phyloP scores from a whole-genome alignment of 2,113 vertebrate genomes.

The Toxostoma redivivum region DNA sequence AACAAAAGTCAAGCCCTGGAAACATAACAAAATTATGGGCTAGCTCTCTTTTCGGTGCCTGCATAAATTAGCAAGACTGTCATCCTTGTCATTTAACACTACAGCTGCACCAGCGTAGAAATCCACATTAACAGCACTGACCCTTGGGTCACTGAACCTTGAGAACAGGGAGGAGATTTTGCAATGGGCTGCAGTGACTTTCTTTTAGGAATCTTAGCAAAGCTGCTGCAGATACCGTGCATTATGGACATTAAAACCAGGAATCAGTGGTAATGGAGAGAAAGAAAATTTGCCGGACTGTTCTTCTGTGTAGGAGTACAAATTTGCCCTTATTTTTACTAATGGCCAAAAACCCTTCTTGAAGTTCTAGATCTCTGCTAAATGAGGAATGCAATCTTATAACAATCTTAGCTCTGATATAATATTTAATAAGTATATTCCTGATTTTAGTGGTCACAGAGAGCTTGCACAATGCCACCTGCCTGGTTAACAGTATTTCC shows the following conservation, averaged over 20 bases:
- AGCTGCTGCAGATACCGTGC: background rate
- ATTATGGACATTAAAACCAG: background rate
- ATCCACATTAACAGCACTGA: background rate
- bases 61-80: constrained; percentile 43
- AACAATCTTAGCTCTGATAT: background rate
- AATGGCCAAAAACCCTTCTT: background rate
- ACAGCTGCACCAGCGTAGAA: background rate
- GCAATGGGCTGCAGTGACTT: background rate
- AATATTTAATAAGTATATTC: background rate
- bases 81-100: constrained; percentile 38
- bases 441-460: background rate
- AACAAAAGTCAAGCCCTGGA: constrained; percentile 59
- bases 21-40: constrained; percentile 43
- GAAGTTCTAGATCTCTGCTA: background rate
- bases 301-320: background rate
- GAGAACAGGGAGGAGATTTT: background rate
- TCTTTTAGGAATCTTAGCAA: background rate
- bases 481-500: background rate
- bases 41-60: constrained; percentile 20
- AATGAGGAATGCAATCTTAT: background rate
- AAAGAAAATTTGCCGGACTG: background rate
- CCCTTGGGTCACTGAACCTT: background rate
- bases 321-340: background rate
- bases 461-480: background rate
- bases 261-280: background rate